Evolutionary conservation across 2,888 invertebrate genomes (phyloP).

Genomic region (Drosophila yooni): DNA sequence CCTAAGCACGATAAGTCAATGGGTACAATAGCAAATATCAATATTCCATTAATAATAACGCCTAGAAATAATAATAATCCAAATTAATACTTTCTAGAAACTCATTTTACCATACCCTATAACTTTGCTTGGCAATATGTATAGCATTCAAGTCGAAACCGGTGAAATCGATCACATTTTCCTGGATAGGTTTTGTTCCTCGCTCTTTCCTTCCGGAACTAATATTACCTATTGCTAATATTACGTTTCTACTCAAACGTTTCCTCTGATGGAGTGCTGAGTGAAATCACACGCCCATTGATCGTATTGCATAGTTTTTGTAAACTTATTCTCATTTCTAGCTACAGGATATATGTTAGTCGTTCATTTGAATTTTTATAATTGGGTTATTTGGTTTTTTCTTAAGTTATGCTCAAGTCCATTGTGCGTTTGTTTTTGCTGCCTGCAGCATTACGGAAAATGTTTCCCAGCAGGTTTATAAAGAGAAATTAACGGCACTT

Average conservation of each 20-base stretch:
- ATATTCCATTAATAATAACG: not conserved
- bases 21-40: not conserved
- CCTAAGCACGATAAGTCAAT: constrained; percentile 20
- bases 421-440: constrained; percentile 36
- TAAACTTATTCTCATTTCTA: not conserved
- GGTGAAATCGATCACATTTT: not conserved
- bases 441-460: constrained; percentile 67
- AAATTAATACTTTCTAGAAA: not conserved
- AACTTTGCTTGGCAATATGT: not conserved
- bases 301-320: not conserved
- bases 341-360: constrained; percentile 17
- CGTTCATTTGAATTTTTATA: not conserved
- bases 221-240: not conserved
- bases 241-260: not conserved
- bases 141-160: not conserved
- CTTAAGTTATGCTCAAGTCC: constrained; percentile 7
- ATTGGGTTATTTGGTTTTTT: not conserved
- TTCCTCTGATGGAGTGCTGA: not conserved
- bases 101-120: not conserved
- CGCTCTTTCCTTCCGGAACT: not conserved
- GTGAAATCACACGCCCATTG: not conserved
- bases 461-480: constrained; percentile 86
- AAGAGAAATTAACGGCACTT: constrained; percentile 85
- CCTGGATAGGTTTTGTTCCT: not conserved
- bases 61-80: not conserved